These are phyloP conservation scores for Patiria pectinifera DNA, from an alignment of 53 echinoderm and acorn worm genomes.

Conservation along the genomic window DNA sequence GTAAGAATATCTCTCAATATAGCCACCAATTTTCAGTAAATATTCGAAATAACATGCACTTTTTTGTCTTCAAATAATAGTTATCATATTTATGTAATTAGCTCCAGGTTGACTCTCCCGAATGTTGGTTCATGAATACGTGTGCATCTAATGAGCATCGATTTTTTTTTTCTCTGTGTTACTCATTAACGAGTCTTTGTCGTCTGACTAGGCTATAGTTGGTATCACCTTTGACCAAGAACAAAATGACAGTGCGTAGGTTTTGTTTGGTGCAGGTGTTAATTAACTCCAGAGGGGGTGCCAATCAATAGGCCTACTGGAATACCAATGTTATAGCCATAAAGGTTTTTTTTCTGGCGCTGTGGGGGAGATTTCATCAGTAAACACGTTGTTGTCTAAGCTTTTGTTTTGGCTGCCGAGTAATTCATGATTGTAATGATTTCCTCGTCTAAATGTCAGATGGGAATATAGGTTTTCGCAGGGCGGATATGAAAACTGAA, in stretches of 20 bases:
- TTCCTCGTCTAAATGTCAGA: no score
- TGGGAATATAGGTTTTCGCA: no score
- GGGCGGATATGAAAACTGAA: no score
- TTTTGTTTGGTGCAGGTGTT: neutral
- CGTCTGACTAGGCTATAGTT: neutral
- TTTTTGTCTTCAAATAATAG: no score
- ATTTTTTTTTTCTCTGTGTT: neutral
- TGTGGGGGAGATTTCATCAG: neutral
- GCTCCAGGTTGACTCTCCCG: no score
- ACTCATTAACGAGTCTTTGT: neutral
- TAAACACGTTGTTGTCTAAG: neutral
- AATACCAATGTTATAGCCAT: neutral
- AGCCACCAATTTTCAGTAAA: no score
- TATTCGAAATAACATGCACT: no score
- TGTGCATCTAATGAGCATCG: neutral
- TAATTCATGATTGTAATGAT: no score
- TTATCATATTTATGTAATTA: no score
- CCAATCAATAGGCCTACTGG: neutral
- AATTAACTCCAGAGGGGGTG: slow-evolving; percentile 16
- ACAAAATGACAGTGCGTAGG: no score
- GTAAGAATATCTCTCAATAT: no score
- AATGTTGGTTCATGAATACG: neutral
- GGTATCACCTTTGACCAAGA: neutral
- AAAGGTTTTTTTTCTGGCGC: neutral
- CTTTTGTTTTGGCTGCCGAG: neutral